A percentile compares a stretch with the other conserved stretches of the same genome.
Conservation (phyloP, 2,888 invertebrate species). For the Chesias legatella region DNA sequence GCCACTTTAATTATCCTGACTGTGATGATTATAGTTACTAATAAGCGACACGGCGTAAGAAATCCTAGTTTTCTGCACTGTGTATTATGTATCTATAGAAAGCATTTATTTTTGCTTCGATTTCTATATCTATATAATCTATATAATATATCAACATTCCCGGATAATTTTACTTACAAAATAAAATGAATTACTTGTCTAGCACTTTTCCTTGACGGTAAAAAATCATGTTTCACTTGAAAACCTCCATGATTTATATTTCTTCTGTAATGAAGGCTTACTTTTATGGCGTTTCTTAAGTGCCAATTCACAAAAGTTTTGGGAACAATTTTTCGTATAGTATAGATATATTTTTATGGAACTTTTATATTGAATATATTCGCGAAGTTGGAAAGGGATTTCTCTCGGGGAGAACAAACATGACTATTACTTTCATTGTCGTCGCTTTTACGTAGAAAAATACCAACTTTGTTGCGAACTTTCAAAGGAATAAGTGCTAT, state of each 20-base stretch:
- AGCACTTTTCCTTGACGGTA: not conserved
- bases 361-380: constrained; percentile 43
- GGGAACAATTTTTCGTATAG: constrained; percentile 23
- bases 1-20: too few species aligned
- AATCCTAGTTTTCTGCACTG: too few species aligned
- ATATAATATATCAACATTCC: too few species aligned
- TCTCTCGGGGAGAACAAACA: constrained; percentile 51
- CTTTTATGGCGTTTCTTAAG: constrained; percentile 17
- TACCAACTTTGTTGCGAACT: constrained; percentile 48
- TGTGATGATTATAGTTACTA: too few species aligned
- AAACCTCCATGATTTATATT: constrained; percentile 12
- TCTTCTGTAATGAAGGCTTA: constrained; percentile 18
- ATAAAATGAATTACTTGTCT: too few species aligned
- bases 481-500: constrained; percentile 7
- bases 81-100: too few species aligned
- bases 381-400: constrained; percentile 48
- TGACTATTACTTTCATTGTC: constrained; percentile 46
- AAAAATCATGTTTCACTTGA: not conserved
- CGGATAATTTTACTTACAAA: too few species aligned
- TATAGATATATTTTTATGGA: constrained; percentile 36
- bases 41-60: too few species aligned
- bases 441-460: constrained; percentile 41
- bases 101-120: too few species aligned
- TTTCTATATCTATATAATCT: too few species aligned
- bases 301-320: constrained; percentile 24